Evolutionary conservation across 2,113 vertebrate genomes (phyloP), one percentile per base, ranked within the genome.

Genomic region (Malurus melanocephalus): DNA sequence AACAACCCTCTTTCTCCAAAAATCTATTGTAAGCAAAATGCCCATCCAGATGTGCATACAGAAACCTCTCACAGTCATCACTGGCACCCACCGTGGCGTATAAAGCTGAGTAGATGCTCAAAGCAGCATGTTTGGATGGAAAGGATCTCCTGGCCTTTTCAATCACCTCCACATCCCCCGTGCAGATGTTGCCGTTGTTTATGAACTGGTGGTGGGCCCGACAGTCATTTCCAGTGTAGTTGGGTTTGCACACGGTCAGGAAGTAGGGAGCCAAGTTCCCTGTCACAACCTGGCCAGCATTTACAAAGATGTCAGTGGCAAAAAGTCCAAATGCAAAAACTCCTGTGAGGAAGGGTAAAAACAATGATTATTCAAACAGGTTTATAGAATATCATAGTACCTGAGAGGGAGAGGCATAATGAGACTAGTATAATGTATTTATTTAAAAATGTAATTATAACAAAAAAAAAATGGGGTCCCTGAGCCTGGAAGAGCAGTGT

Each of bases 251-350:
- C 43, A 99, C 98, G 2, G 98, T 99, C 95, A 99, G 97, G 96
- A 99, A 99, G 97, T 99, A 99, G 1, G 99, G 99, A 16, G 99
- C 98, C 64, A 99, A 97, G 90, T 98, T 98, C 20, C 99, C 99
- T 0, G 99, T 99, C 95, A 99, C 99, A 82, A 99, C 98, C 97
- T 99, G 99, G 85, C 99, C 99, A 2, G 99, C 99, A 0, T 99
- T 99, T 93, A 99, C 99, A 94, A 99, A 99, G 97, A 99, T 99
- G 96, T 99, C 99, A 15, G 99, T 99, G 92, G 99, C 99, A 97
- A 99, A 99, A 95, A 99, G 98, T 84, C 99, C 99, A 88, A 99
- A 99, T 0, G 99, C 99, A 96, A 99, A 99, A 68, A 99, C 99
- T 87, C 99, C 99, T 99, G 96, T 15, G 75, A 96, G 46, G 27